These are phyloP conservation scores for Actinemys pallida DNA, from an alignment of 2,113 vertebrate genomes.

Conservation along the genomic window DNA sequence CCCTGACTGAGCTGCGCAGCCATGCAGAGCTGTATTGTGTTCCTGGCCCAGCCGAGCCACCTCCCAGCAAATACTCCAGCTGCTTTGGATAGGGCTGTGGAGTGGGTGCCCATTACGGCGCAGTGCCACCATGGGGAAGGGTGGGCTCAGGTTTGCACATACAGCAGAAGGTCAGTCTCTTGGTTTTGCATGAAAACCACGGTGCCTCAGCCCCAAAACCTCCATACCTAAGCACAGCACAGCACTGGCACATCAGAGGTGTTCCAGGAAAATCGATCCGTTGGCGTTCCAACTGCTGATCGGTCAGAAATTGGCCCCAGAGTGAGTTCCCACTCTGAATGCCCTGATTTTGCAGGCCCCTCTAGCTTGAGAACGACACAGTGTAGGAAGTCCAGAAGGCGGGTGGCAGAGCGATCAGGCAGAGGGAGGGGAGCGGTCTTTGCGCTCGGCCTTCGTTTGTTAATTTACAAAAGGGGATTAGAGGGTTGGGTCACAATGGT, in stretches of 20 bases:
- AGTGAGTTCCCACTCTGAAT: background rate
- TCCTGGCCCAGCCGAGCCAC: background rate
- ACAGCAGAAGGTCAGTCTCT: background rate
- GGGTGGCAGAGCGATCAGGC: too few species aligned
- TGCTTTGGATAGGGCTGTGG: background rate
- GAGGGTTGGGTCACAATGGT: too few species aligned
- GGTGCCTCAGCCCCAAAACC: background rate
- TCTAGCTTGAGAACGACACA: too few species aligned
- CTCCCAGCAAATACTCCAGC: background rate
- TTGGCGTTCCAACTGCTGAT: background rate
- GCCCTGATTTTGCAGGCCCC: background rate
- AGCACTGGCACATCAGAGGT: background rate
- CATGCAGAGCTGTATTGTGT: background rate
- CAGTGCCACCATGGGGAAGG: too few species aligned
- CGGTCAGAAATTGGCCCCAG: too few species aligned
- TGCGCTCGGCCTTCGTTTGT: too few species aligned
- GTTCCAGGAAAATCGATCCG: background rate
- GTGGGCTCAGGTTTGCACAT: background rate
- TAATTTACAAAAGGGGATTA: too few species aligned
- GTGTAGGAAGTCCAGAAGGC: too few species aligned
- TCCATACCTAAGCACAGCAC: background rate
- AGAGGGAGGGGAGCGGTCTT: too few species aligned
- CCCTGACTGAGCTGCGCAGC: too few species aligned
- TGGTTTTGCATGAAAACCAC: background rate
- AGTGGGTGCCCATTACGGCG: too few species aligned